Evolutionary conservation across 2,797 vertebrate species (phyloP).

Genomic region (Miichthys miiuy): DNA sequence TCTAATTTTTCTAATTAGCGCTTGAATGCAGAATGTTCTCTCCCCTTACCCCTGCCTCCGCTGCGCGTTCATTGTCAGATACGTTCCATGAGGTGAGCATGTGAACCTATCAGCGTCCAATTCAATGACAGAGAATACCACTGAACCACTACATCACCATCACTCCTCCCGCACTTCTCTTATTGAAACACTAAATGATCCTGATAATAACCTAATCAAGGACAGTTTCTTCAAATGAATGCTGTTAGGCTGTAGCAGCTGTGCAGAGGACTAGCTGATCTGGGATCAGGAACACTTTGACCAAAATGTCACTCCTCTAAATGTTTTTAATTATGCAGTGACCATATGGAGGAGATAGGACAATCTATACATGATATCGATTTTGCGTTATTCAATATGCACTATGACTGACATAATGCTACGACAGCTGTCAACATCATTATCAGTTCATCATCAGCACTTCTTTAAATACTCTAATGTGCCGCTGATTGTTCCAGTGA

Average conservation of each 20-base stretch:
- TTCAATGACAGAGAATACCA: slow-evolving; percentile 54
- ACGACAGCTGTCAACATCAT: background rate
- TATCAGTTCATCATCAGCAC: background rate
- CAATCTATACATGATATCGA: slow-evolving; percentile 49
- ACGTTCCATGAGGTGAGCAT: slow-evolving; percentile 87
- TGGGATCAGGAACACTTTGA: slow-evolving; percentile 41
- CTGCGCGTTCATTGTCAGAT: slow-evolving; percentile 80
- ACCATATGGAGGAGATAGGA: slow-evolving; percentile 35
- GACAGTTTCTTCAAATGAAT: slow-evolving; percentile 72
- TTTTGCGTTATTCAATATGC: slow-evolving; percentile 13
- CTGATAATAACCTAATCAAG: slow-evolving; percentile 86
- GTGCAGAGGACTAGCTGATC: slow-evolving; percentile 37
- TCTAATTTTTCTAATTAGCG: slow-evolving; percentile 98
- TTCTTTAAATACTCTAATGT: background rate
- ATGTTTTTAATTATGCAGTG: slow-evolving; percentile 58
- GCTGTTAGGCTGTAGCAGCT: slow-evolving; percentile 50
- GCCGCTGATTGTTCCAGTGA: slow-evolving; percentile 4
- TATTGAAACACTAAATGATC: slow-evolving; percentile 85
- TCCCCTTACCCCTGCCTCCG: slow-evolving; percentile 70
- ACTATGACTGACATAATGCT: slow-evolving; percentile 6
- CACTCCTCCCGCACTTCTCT: slow-evolving; percentile 45
- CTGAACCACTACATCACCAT: slow-evolving; percentile 25
- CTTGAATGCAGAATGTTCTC: slow-evolving; percentile 88
- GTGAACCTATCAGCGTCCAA: slow-evolving; percentile 86
- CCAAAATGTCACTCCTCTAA: slow-evolving; percentile 43